A percentile compares a stretch with the other conserved stretches of the same genome.
Conservation (phyloP, 2,888 invertebrate genomes). For the Philhelius pedissequus region DNA sequence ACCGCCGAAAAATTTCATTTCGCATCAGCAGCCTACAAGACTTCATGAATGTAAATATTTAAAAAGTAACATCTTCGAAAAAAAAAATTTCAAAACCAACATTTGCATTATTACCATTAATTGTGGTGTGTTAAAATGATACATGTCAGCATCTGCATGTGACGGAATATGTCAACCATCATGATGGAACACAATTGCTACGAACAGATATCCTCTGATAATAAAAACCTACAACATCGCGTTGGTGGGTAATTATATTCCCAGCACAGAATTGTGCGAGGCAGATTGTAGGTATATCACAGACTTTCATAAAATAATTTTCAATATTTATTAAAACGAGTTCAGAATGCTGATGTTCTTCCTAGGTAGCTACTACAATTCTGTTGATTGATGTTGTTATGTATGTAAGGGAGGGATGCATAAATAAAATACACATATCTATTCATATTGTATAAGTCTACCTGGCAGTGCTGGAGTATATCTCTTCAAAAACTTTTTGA, state of each 20-base stretch:
- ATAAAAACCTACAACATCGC: not conserved
- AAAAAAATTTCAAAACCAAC: no score
- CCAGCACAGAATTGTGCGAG: not conserved
- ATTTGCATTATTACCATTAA: no score
- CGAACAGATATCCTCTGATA: slow-evolving; percentile 26
- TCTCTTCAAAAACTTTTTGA: not conserved
- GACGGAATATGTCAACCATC: not conserved
- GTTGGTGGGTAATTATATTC: not conserved
- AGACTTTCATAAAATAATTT: not conserved
- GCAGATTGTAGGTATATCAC: not conserved
- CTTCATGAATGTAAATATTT: no score
- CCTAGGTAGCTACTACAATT: not conserved
- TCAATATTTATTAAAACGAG: slow-evolving; percentile 48
- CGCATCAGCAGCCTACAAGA: no score
- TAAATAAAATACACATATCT: not conserved
- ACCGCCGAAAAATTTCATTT: no score
- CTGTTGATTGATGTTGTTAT: not conserved
- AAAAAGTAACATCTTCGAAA: no score
- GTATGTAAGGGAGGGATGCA: not conserved
- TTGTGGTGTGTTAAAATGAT: not conserved
- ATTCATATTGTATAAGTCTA: not conserved
- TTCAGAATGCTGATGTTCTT: not conserved
- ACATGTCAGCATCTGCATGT: not conserved
- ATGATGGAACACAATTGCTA: not conserved
- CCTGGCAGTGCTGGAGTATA: not conserved